Evolutionary conservation across 2,888 invertebrate species (phyloP).

Genomic region (Tetropium fuscum): DNA sequence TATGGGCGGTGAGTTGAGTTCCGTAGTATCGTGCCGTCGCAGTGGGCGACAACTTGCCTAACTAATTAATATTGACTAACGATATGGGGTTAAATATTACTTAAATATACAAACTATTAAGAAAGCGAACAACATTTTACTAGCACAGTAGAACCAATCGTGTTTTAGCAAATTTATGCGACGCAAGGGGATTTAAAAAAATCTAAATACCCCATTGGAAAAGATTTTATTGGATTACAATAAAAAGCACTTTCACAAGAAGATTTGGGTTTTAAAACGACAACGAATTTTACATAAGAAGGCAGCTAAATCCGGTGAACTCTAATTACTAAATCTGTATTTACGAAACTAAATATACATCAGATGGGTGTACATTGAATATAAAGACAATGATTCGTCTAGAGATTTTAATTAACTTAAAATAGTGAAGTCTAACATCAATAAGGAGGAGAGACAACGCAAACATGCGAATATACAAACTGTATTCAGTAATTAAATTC

Average conservation of each 20-base stretch:
- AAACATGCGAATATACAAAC: slow-evolving; percentile 7
- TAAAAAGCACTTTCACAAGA: slow-evolving; percentile 11
- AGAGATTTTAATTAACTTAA: slow-evolving; percentile 6
- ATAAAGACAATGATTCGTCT: slow-evolving; percentile 12
- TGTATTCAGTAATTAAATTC: slow-evolving; percentile 13
- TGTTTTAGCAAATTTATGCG: too few relatives aligned
- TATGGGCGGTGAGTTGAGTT: too few relatives aligned
- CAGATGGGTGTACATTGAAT: slow-evolving; percentile 1
- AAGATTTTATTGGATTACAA: slow-evolving; percentile 17
- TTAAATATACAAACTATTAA: too few relatives aligned
- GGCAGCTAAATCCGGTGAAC: neutral
- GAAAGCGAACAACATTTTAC: too few relatives aligned
- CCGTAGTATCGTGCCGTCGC: too few relatives aligned
- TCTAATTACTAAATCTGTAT: slow-evolving; percentile 14
- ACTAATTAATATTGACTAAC: too few relatives aligned
- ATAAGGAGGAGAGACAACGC: neutral
- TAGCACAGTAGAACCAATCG: too few relatives aligned
- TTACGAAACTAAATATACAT: slow-evolving; percentile 11
- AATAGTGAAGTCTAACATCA: slow-evolving; percentile 15
- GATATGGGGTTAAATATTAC: too few relatives aligned
- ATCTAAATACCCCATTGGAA: neutral
- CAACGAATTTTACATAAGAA: slow-evolving; percentile 11
- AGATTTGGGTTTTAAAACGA: slow-evolving; percentile 17
- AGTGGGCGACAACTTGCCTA: too few relatives aligned
- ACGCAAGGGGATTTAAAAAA: too few relatives aligned